Base-by-base conservation (phyloP, 2,113 vertebrate genomes). In the Microcebus griseorufus region DNA sequence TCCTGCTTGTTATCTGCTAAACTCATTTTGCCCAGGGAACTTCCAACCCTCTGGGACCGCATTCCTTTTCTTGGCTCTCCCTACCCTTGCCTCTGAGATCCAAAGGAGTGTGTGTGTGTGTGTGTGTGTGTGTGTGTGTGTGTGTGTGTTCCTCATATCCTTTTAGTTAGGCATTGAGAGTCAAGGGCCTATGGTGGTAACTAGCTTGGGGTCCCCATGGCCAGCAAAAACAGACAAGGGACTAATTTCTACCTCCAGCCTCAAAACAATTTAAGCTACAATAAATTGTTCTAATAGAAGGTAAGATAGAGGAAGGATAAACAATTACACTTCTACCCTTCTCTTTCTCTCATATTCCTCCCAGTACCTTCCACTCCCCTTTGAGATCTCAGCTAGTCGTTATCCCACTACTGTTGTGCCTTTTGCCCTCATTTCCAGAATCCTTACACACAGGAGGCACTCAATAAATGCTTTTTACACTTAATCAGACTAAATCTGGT, bases 1-100 rank as follows among this genome's bases (percentile, higher is more conserved):
- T 97, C 96, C 97, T 97, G 96, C 87, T 89, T 78, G 62, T 94
- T 97, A 90, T 97, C 97, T 97, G 98, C 89, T 93, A 96, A 96
- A 92, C 88, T 96, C 92, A 92, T 96, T 97, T 97, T 83, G 81
- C 55, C 48, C 29, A 34, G 91, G 96, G 94, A 94, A 90, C 89
- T 96, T 97, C 89, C 89, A 95, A 53, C 18, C 82, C 69, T 94
- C 70, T 76, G 75, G 51, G 84, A 75, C 85, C 60, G 90, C n/a
- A 39, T 92, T 91, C 79, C 39, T 93, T 91, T 93, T 80, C 64
- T 88, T 83, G 58, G 34, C 32, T 92, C 39, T 91, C 93, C 32
- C 64, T 83, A 64, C 69, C 25, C 48, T 55, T 23, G 9, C 65
- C 81, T 64, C 29, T 5, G 32, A 86, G 85, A 95, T 34, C 85